Evolutionary conservation across 2,113 vertebrate species (phyloP).

Genomic region (Miniopterus natalensis): DNA sequence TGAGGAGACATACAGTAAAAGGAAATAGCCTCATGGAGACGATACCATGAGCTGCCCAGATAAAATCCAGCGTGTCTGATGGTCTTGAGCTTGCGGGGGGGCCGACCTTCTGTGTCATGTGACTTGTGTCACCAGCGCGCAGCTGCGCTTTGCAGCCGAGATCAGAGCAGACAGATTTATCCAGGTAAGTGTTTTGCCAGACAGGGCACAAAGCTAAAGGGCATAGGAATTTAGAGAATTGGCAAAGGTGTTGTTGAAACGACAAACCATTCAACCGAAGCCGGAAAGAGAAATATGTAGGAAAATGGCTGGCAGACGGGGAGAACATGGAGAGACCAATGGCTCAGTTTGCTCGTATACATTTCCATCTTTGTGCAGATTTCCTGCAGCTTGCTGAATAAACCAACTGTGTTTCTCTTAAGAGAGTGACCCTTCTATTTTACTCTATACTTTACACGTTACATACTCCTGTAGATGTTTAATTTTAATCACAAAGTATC

Average conservation of each 20-base stretch:
- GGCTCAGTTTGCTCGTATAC: not conserved
- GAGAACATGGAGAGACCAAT: not conserved
- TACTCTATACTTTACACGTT: not conserved
- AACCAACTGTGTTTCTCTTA: not conserved
- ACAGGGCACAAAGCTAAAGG: not conserved
- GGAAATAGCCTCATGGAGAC: not conserved
- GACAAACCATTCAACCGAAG: constrained; percentile 10
- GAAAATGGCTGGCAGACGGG: not conserved
- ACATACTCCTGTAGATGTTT: not conserved
- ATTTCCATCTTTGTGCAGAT: not conserved
- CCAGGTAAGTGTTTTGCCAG: not conserved
- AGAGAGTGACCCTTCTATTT: not conserved
- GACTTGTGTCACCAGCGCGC: not conserved
- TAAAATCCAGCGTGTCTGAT: not conserved
- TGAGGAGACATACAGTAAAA: not conserved
- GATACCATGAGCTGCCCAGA: not conserved
- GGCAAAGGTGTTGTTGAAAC: not conserved
- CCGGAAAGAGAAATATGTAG: not conserved
- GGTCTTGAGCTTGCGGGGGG: not conserved
- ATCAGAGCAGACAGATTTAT: not conserved
- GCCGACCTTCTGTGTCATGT: not conserved
- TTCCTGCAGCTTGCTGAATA: not conserved
- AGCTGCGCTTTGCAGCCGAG: not conserved
- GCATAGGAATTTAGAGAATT: not conserved
- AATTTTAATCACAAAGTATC: constrained; percentile 8